phyloP scores from a whole-genome alignment of 2,113 vertebrate species.

The Oceanodroma tethys region DNA sequence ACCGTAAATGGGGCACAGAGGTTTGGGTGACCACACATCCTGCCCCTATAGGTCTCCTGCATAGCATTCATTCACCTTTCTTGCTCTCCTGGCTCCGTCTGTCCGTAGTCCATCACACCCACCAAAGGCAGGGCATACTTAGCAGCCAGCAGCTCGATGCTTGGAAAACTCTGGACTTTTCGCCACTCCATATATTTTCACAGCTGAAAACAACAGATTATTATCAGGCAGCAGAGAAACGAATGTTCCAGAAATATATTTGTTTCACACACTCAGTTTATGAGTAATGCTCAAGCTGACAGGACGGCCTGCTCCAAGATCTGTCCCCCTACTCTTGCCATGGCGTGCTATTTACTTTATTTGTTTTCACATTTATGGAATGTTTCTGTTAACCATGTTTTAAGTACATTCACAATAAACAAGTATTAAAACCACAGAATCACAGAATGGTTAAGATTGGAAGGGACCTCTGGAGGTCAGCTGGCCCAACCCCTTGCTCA shows the following conservation, averaged over 20 bases:
- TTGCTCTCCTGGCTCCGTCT: neutral
- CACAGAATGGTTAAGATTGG: neutral
- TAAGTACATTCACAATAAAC: neutral
- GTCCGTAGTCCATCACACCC: too few relatives aligned
- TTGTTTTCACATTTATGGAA: neutral
- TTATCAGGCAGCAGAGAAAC: neutral
- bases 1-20: neutral
- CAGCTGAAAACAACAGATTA: neutral
- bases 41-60: neutral
- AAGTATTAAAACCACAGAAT: neutral
- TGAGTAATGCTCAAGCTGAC: neutral
- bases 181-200: neutral
- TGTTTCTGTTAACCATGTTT: neutral
- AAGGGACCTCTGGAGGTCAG: neutral
- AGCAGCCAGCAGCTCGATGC: neutral
- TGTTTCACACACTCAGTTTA: neutral
- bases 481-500: neutral
- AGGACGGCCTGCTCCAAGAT: neutral
- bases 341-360: neutral
- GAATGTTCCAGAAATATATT: neutral
- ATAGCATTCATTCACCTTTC: neutral
- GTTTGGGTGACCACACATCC: neutral
- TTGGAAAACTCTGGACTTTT: neutral
- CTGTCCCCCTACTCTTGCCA: neutral
- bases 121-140: neutral